phyloP scores from a whole-genome alignment of 2,113 vertebrate species.

The Taxidea taxus region DNA sequence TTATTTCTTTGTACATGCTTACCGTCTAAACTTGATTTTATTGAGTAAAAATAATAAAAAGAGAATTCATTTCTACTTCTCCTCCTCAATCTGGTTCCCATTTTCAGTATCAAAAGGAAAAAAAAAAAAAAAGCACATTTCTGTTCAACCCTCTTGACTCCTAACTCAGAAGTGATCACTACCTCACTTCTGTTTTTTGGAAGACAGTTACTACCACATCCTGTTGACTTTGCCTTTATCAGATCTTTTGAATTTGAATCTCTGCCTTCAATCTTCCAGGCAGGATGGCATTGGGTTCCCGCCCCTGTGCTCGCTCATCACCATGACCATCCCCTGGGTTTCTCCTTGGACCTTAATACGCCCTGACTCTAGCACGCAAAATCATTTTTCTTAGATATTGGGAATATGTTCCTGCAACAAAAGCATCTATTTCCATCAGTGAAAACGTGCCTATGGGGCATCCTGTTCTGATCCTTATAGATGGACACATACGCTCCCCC shows the following conservation, averaged over 20 bases:
- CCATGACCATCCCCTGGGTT: background rate
- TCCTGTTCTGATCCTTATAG: fast-evolving
- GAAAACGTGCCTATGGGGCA: background rate
- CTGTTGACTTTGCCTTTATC: background rate
- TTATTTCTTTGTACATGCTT: background rate
- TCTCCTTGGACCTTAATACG: fast-evolving
- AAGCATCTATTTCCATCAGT: no score
- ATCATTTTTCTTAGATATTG: background rate
- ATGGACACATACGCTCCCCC: fast-evolving
- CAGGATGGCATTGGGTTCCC: fast-evolving
- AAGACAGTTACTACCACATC: background rate
- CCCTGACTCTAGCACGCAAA: background rate
- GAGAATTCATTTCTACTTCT: background rate
- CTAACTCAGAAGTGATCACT: background rate
- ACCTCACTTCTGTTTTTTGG: background rate
- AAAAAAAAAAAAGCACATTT: background rate
- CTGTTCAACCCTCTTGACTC: fast-evolving
- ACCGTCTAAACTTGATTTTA: background rate
- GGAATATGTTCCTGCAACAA: fast-evolving
- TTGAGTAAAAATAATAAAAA: background rate
- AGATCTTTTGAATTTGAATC: background rate
- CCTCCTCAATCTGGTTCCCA: background rate
- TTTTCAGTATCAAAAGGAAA: background rate
- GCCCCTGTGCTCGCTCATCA: fast-evolving
- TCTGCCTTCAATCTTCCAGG: fast-evolving